These are phyloP conservation scores for Hexactinellida sp. DNA, from an alignment of 37 sponge, comb jelly and placozoan species.

Conservation along the genomic window DNA sequence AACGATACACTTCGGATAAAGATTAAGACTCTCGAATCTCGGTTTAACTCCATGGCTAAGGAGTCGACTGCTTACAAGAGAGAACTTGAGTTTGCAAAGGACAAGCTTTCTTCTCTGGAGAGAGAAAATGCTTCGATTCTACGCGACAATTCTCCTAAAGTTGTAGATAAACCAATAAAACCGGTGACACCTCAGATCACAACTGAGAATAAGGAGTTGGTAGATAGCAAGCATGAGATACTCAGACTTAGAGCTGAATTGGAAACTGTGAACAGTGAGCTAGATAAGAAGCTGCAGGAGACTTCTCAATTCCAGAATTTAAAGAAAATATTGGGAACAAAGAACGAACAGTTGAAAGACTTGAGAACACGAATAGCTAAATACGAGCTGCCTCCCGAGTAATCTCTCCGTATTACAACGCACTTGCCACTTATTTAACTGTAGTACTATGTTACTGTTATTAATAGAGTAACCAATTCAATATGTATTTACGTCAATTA, in stretches of 20 bases:
- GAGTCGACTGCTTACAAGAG: background rate
- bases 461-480: no score
- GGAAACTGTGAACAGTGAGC: conserved; percentile 40
- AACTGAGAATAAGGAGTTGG: background rate
- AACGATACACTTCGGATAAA: background rate
- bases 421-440: background rate
- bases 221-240: conserved; percentile 25
- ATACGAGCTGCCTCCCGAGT: conserved; percentile 25
- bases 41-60: background rate
- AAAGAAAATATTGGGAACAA: conserved; percentile 66
- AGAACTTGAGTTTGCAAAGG: background rate
- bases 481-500: no score
- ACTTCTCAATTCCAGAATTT: conserved; percentile 76
- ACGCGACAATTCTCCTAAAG: background rate
- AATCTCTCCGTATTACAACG: background rate
- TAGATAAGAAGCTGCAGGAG: conserved; percentile 71
- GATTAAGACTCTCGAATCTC: background rate
- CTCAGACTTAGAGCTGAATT: conserved; percentile 58
- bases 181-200: background rate
- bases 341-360: conserved; percentile 74
- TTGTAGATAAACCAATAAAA: background rate
- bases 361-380: conserved; percentile 48
- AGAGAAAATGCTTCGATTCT: background rate
- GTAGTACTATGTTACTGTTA: background rate
- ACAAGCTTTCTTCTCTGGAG: background rate